These are phyloP conservation scores for Hyperopisus bebe DNA, from an alignment of 2,113 vertebrate genomes.

Conservation along the genomic window DNA sequence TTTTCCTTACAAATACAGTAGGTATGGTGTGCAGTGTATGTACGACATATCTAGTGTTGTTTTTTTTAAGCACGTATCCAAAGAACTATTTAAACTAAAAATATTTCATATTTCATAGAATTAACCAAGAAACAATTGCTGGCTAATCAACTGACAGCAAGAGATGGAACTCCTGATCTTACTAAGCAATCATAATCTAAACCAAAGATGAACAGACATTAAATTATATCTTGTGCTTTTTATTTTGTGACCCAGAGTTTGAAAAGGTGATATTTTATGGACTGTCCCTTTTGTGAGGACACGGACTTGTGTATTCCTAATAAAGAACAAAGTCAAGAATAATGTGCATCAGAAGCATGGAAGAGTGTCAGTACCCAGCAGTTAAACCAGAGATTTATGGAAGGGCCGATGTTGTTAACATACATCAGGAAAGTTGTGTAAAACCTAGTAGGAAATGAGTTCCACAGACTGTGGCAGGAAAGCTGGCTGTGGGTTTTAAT, in stretches of 20 bases:
- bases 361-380: background rate
- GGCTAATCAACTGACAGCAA: no score
- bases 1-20: background rate
- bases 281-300: constrained; percentile 3
- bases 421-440: constrained; percentile 14
- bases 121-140: no score
- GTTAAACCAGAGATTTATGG: constrained; percentile 23
- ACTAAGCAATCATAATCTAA: background rate
- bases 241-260: background rate
- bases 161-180: background rate
- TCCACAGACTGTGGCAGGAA: constrained; percentile 22
- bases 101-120: background rate
- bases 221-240: background rate
- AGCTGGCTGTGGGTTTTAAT: constrained; percentile 15
- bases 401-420: constrained; percentile 17
- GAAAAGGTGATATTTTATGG: constrained; percentile 21
- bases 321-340: constrained; percentile 13
- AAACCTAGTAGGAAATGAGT: constrained; percentile 22
- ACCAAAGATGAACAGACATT: background rate
- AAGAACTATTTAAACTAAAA: background rate
- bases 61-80: background rate
- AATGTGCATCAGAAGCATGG: background rate
- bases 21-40: background rate
- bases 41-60: background rate
- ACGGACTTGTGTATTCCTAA: constrained; percentile 4